Conservation (phyloP, 1,140 invertebrate genomes). For the Orussus abietinus region DNA sequence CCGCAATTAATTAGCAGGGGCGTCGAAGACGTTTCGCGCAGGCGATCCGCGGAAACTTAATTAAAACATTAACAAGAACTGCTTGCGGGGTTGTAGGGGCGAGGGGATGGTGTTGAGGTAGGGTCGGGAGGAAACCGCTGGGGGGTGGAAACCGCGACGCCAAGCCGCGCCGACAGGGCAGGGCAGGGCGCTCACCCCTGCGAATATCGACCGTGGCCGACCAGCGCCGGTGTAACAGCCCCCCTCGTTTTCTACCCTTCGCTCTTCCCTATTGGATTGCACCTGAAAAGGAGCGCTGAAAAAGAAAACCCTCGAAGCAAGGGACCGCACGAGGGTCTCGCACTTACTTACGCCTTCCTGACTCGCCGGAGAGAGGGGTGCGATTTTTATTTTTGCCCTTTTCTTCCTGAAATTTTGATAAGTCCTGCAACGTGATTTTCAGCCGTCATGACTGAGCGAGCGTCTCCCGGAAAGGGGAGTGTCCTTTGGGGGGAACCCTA, state of each 20-base stretch:
- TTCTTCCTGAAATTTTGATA: no score
- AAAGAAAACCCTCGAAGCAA: slow-evolving; percentile 1
- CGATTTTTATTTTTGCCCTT: no score
- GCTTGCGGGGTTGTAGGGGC: no score
- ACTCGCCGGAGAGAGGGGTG: no score
- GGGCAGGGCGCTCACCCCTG: slow-evolving; percentile 34
- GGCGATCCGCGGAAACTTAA: slow-evolving; percentile 2
- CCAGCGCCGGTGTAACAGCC: slow-evolving; percentile 7
- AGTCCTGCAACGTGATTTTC: no score
- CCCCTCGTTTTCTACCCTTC: slow-evolving; percentile 1
- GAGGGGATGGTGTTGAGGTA: no score
- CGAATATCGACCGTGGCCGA: slow-evolving; percentile 40
- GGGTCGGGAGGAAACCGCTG: slow-evolving; percentile 8
- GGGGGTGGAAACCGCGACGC: neutral
- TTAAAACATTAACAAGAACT: slow-evolving; percentile 12
- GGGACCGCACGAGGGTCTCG: no score
- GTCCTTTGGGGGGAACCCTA: no score
- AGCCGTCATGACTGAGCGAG: no score
- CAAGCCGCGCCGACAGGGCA: slow-evolving; percentile 3
- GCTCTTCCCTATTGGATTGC: neutral
- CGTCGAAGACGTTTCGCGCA: slow-evolving; percentile 2
- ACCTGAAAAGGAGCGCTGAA: slow-evolving; percentile 1
- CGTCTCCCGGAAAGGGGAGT: no score
- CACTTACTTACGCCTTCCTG: no score
- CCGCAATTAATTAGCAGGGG: no score